phyloP scores from a whole-genome alignment of 1,140 invertebrate genomes.

The Melipona quadrifasciata region DNA sequence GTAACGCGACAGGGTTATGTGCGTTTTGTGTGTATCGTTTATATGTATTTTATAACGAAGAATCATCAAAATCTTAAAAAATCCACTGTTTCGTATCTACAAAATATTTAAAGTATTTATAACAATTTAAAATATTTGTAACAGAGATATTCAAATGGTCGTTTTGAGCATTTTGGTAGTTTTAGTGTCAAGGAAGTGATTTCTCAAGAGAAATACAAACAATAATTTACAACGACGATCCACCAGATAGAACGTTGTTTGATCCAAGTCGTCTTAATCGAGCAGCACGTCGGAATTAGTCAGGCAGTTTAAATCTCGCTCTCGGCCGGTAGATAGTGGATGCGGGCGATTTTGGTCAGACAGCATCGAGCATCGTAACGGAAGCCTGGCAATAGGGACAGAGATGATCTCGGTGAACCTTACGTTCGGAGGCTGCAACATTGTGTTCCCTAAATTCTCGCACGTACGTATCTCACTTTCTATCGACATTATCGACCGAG shows the following conservation, averaged over 20 bases:
- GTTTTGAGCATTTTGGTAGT: too few species aligned
- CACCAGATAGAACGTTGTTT: neutral
- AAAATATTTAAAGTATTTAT: too few species aligned
- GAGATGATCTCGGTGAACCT: slow-evolving; percentile 12
- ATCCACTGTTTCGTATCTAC: too few species aligned
- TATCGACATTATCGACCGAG: neutral
- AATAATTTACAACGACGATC: neutral
- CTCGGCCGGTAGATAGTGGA: neutral
- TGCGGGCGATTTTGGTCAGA: neutral
- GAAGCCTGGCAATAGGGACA: neutral
- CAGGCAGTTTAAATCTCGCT: neutral
- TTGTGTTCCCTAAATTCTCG: slow-evolving; percentile 1
- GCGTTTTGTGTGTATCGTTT: too few species aligned
- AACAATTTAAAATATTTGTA: too few species aligned
- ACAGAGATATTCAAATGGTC: too few species aligned
- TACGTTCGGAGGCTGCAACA: neutral
- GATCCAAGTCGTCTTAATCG: neutral
- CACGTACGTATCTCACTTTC: neutral
- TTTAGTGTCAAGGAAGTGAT: neutral
- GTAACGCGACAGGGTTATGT: too few species aligned
- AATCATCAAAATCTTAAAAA: too few species aligned
- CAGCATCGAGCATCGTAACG: neutral
- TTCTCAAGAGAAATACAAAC: neutral
- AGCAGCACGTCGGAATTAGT: neutral
- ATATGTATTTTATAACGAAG: too few species aligned